Conservation (phyloP, 2,888 invertebrate species). For the Griposia aprilina region DNA sequence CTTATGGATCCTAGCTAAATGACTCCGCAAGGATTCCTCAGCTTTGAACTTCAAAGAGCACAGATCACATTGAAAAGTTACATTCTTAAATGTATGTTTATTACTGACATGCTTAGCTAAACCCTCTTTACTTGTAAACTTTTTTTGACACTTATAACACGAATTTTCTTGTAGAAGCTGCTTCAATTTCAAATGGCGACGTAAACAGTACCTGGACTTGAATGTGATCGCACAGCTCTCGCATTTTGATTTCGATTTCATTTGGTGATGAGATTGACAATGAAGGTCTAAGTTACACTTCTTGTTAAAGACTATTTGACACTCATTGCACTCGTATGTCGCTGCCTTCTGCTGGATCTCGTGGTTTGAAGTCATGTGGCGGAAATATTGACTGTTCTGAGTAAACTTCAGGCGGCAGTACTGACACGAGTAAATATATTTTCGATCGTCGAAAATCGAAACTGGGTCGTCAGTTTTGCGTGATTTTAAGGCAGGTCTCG, state of each 20-base stretch:
- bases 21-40: conserved; percentile 80
- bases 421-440: conserved; percentile 84
- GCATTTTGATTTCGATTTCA: conserved; percentile 84
- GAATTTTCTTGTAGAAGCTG: conserved; percentile 83
- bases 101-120: conserved; percentile 82
- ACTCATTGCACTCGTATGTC: conserved; percentile 85
- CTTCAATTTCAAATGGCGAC: conserved; percentile 84
- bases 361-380: conserved; percentile 87
- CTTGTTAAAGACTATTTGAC: conserved; percentile 83
- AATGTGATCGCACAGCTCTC: conserved; percentile 86
- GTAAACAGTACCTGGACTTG: conserved; percentile 86
- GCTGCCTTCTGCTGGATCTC: conserved; percentile 82
- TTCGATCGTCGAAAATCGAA: conserved; percentile 75
- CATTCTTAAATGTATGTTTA: conserved; percentile 84
- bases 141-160: conserved; percentile 86
- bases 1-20: conserved; percentile 84
- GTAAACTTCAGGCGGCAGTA: conserved; percentile 86
- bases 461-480: conserved; percentile 75
- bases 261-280: conserved; percentile 83
- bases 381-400: conserved; percentile 86
- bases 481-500: conserved; percentile 76
- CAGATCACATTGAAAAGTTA: conserved; percentile 82
- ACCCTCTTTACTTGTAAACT: conserved; percentile 81
- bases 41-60: conserved; percentile 86
- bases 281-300: conserved; percentile 83